Evolutionary conservation across 2,113 vertebrate species (phyloP), one percentile per base, ranked within the genome.

Genomic region (Calyptomena viridis): DNA sequence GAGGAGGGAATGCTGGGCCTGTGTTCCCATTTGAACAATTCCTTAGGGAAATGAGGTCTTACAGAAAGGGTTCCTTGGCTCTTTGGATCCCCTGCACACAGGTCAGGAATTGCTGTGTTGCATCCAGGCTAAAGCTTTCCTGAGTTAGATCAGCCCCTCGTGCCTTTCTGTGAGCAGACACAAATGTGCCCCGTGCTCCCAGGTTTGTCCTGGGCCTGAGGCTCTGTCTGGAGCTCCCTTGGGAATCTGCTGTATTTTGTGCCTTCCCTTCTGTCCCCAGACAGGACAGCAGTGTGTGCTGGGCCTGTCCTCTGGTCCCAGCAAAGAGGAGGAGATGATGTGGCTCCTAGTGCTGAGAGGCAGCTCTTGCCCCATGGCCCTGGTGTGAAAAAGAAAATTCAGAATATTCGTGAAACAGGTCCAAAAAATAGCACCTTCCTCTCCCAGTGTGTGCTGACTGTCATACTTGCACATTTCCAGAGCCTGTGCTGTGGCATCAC

Each of bases 401-500:
- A 52, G 28, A 11, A 5, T 33, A 35, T 25, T 9, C 35, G 17
- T 35, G 49, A 58, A 77, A 49, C 8, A 9, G 19, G 14, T 60
- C 37, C 16, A 7, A 24, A 52, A n/a, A 4, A n/a, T 8, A 44
- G 27, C 37, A 31, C 23, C 8, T 42, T 39, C 44, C 39, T 35
- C 39, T 74, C 27, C 19, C 47, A 13, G 22, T 1, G 1, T 0
- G 1, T 30, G 27, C 13, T 1, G 5, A 23, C 30, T 52, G 52
- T 12, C 18, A 25, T 35, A 8, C 40, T 44, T n/a, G 14, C 50
- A 52, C 50, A 52, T 28, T 20, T n/a, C 55, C 55, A 58, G 31
- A 58, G 55, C 31, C 55, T 58, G 55, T n/a, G 44, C 44, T 46
- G 44, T 46, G 11, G 42, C 13, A 17, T 28, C 11, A 4, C 28